Base-by-base conservation (phyloP, 2,888 invertebrate genomes). In the Linyphia triangularis region DNA sequence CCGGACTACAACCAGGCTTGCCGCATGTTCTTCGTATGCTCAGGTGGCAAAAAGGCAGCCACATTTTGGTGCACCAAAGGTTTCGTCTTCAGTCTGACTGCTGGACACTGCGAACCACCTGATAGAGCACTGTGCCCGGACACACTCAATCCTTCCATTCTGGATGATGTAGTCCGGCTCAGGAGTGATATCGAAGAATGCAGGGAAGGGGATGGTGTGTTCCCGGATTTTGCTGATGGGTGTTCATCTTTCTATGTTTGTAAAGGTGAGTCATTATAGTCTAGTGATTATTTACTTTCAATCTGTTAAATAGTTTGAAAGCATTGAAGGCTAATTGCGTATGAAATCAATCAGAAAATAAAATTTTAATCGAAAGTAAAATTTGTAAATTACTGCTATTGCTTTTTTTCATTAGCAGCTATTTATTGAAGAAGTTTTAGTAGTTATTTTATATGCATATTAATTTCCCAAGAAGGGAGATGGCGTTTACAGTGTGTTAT, bases 1-100 rank as follows among this genome's bases (percentile, higher is more conserved):
- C 89, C 89, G 1, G 89, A 89, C 43, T 83, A 84, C 28, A 67
- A 28, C 13, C 86, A 85, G 43, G 89, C 89, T 0, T 89, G 89
- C 37, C 63, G 88, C 2, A 79, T 88, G 72, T 89, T 89, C 51
- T 86, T 88, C 26, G 43, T 88, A 4, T 89, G 89, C 24, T 70
- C 77, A 1, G 16, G 24, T 10, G 89, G 84, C 16, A 63, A 51
- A 28, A 79, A 75, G 37, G 63, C 57, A 6, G 89, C 84, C 2
- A 88, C 88, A 22, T 89, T 89, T 65, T 89, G 89, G 89, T 89
- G 89, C 30, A 78, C 78, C 0, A 86, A 88, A 28, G 89, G 89
- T 10, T 85, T 67, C 28, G 86, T 89, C 0, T 89, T 86, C 28
- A 89, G 85, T 22, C 37, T 72, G 30, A 69, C 81, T 1, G 57